Evolutionary conservation across 2,113 vertebrate species (phyloP), one percentile per base, ranked within the genome.

Genomic region (Syrrhaptes paradoxus): DNA sequence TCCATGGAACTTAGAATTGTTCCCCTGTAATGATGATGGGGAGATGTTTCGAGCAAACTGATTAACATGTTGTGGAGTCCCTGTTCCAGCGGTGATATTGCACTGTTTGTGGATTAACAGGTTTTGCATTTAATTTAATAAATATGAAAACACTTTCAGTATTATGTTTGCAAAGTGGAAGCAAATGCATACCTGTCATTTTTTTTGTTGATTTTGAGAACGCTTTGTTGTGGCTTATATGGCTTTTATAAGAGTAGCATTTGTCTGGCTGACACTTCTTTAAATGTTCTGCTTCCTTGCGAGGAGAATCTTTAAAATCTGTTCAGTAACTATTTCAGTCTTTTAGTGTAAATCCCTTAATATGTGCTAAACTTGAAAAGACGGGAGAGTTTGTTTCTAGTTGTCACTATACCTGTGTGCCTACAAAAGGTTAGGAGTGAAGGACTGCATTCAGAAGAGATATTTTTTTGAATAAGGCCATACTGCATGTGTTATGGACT

Each of bases 71-170:
- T 95, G 20, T 75, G 52, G 29, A 86, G 68, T 88, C 51, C 66
- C n/a, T 94, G 41, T 90, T 87, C 29, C 24, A 91, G 63, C 18
- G 48, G 55, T 59, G 32, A 22, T 74, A 34, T 1, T 73, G 20
- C 34, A 26, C 25, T 88, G 43, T 77, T 52, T 46, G 74, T 91
- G 63, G 78, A 86, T 92, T 88, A 96, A 94, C 87, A 97, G 59
- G 85, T 90, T 95, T 91, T 94, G 31, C 65, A 71, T 93, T 93
- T 72, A 25, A 51, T 77, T 91, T 84, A 90, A 89, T 82, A 78
- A 87, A 72, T 68, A 73, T 51, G 65, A 72, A 57, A 91, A 70
- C 62, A 70, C 28, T 28, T 82, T 91, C 29, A 36, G 36, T 78
- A 75, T 81, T 91, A 73, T 17, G 41, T 73, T 91, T 95, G 85